Percentiles rank a stretch among this genome's conserved stretches.
Evolutionary conservation across 2,113 vertebrate genomes (phyloP).

Genomic region (Theristicus caerulescens): DNA sequence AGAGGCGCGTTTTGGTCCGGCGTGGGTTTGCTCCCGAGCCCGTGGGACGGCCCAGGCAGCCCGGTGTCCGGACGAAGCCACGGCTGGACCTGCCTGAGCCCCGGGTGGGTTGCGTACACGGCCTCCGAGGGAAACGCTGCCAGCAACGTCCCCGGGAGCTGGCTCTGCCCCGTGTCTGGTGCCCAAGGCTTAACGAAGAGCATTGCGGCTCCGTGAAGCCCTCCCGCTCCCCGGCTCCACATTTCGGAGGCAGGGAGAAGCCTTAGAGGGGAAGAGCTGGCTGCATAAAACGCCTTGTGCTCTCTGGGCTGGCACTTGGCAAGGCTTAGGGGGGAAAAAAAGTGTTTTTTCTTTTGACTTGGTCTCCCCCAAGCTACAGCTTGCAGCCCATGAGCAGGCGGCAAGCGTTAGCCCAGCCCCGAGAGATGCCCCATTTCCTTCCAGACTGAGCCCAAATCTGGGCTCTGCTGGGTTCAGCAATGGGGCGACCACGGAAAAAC

Average conservation of each 20-base stretch:
- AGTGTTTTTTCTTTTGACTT: neutral
- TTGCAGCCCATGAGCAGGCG: accelerated
- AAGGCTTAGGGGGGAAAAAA: accelerated
- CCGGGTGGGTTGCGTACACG: accelerated
- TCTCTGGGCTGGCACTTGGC: neutral
- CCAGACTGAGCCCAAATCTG: neutral
- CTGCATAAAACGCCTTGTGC: neutral
- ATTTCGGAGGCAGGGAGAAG: accelerated
- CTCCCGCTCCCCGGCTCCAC: accelerated
- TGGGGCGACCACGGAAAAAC: neutral
- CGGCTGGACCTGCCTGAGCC: neutral
- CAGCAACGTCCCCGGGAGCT: neutral
- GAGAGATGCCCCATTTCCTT: neutral
- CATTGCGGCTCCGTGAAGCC: neutral
- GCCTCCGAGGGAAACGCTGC: neutral
- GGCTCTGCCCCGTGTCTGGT: neutral
- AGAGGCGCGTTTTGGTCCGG: neutral
- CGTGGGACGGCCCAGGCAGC: neutral
- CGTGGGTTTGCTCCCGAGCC: neutral
- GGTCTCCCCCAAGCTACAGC: neutral
- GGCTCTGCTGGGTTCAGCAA: neutral
- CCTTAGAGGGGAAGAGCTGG: neutral
- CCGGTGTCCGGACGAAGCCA: neutral
- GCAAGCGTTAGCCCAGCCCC: neutral
- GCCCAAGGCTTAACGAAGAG: neutral